These are phyloP conservation scores for Hypsopygia costalis DNA, from an alignment of 2,888 invertebrate genomes.

Conservation along the genomic window DNA sequence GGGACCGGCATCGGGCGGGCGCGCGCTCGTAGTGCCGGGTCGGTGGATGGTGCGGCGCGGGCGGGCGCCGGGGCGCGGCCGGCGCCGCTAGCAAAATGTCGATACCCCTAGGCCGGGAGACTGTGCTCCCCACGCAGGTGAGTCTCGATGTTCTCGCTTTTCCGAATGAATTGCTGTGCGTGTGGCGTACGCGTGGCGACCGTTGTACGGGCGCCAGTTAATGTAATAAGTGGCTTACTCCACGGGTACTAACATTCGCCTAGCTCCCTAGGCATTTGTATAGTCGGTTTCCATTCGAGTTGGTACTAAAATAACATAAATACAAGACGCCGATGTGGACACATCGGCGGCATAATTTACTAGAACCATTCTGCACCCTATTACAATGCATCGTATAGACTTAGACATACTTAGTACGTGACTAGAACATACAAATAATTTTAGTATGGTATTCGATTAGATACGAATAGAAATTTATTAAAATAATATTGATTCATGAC, in stretches of 20 bases:
- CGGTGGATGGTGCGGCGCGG: conserved; percentile 73
- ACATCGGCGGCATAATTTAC: too few relatives aligned
- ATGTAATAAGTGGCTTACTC: conserved; percentile 10
- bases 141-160: conserved; percentile 39
- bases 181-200: conserved; percentile 5
- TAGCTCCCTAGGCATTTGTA: background rate
- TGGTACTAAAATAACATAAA: too few relatives aligned
- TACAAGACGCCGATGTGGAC: too few relatives aligned
- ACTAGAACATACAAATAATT: too few relatives aligned
- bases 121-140: conserved; percentile 75
- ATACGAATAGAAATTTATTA: background rate
- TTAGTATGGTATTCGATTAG: too few relatives aligned
- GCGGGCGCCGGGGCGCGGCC: conserved; percentile 77
- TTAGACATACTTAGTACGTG: too few relatives aligned
- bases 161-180: conserved; percentile 14
- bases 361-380: too few relatives aligned
- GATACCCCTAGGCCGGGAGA: conserved; percentile 78
- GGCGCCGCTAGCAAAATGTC: conserved; percentile 78
- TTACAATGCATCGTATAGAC: too few relatives aligned
- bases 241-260: background rate
- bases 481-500: conserved; percentile 5
- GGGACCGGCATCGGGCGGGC: conserved; percentile 39
- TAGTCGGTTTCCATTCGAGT: too few relatives aligned
- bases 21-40: conserved; percentile 53
- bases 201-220: background rate